phyloP scores from a whole-genome alignment of 2,113 vertebrate genomes.

The Nerophis lumbriciformis region DNA sequence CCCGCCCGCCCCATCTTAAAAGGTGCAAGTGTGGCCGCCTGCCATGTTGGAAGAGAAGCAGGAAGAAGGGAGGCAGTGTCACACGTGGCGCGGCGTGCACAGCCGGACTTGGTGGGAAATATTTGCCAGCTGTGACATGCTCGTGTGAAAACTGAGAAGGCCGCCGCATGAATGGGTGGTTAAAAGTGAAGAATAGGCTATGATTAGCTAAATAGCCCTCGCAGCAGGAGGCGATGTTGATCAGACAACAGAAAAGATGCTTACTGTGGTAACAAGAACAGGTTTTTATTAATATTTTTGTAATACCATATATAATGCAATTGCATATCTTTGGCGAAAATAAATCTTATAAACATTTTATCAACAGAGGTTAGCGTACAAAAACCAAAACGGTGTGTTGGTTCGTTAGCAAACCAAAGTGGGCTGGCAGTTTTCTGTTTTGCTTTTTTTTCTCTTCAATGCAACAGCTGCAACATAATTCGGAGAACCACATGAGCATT shows the following conservation, averaged over 20 bases:
- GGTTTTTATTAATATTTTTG: constrained; percentile 89
- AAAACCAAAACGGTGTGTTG: constrained; percentile 88
- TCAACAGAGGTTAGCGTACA: constrained; percentile 99
- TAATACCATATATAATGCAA: constrained; percentile 99
- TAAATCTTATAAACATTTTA: constrained; percentile 99
- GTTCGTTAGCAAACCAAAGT: constrained; percentile 73
- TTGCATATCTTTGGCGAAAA: constrained; percentile 99
- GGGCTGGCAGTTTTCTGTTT: constrained; percentile 72
- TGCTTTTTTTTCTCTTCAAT: constrained; percentile 22
- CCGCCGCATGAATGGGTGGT: constrained; percentile 12
- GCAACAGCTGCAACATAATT: constrained; percentile 60
- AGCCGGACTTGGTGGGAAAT: constrained; percentile 45
- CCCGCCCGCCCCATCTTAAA: constrained; percentile 33
- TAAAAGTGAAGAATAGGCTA: constrained; percentile 11
- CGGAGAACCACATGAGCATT: constrained; percentile 48
- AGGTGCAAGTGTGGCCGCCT: constrained; percentile 45
- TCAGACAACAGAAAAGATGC: constrained; percentile 27
- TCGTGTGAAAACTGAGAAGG: constrained; percentile 36
- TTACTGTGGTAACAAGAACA: constrained; percentile 77
- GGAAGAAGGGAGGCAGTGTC: constrained; percentile 25
- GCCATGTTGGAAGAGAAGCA: constrained; percentile 26
- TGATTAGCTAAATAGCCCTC: constrained; percentile 17
- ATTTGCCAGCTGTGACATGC: constrained; percentile 30
- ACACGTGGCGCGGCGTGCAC: constrained; percentile 27
- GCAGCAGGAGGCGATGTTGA: constrained; percentile 51